These are phyloP conservation scores for Drosophila ananassae DNA, from an alignment of 1,140 invertebrate genomes.

Conservation along the genomic window DNA sequence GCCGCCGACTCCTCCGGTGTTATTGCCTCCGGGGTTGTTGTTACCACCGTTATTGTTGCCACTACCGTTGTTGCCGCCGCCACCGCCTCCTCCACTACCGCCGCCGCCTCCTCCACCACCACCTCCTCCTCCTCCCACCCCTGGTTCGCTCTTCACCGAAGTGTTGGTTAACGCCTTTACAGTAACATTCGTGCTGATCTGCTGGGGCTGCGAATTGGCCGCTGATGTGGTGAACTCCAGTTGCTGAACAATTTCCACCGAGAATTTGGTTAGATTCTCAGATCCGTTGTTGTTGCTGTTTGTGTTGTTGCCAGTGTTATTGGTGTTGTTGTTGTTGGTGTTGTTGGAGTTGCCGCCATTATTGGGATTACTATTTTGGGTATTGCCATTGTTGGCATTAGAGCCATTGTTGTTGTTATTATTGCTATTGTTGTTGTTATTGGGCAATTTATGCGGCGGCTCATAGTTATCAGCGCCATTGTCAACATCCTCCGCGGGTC, in stretches of 20 bases:
- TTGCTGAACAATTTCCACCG: conserved; percentile 95
- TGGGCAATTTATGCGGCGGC: conserved; percentile 91
- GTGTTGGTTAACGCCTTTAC: conserved; percentile 94
- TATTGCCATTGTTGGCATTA: conserved; percentile 85
- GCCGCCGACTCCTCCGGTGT: conserved; percentile 61
- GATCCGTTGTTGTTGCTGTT: conserved; percentile 65
- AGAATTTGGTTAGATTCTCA: conserved; percentile 91
- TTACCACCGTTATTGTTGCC: conserved; percentile 48
- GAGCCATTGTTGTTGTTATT: conserved; percentile 63
- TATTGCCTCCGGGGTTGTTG: conserved; percentile 13
- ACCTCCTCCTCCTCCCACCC: conserved; percentile 83
- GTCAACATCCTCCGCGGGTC: conserved; percentile 90
- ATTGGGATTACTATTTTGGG: conserved; percentile 85
- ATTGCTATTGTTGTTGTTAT: conserved; percentile 85
- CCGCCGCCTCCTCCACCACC: conserved; percentile 79
- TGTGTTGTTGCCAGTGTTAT: conserved; percentile 83
- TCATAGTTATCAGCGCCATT: conserved; percentile 87
- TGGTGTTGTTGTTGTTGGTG: conserved; percentile 59
- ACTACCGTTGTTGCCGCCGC: conserved; percentile 83
- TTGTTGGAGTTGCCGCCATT: conserved; percentile 77
- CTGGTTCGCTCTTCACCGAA: conserved; percentile 90
- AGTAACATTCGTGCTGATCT: conserved; percentile 96
- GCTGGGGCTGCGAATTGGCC: conserved; percentile 92
- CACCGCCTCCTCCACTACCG: conserved; percentile 76
- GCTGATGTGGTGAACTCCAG: conserved; percentile 93